These are phyloP conservation scores for Pedionomus torquatus DNA, from an alignment of 2,113 vertebrate genomes.

Conservation along the genomic window DNA sequence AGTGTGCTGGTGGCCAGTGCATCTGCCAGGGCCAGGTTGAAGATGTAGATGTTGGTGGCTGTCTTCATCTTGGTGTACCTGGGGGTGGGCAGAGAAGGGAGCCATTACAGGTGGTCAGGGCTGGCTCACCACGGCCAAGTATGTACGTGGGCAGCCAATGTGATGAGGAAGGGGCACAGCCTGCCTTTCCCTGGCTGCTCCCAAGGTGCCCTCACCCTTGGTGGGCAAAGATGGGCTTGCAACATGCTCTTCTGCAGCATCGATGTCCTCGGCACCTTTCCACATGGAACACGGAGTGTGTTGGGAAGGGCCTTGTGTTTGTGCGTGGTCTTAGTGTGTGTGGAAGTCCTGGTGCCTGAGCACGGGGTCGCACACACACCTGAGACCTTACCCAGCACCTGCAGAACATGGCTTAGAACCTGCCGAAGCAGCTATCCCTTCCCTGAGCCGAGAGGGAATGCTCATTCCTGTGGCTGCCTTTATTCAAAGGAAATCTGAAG, in stretches of 20 bases:
- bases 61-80: slow-evolving; percentile 99
- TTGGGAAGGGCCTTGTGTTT: fast-evolving
- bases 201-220: fast-evolving
- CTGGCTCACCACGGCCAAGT: not conserved
- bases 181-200: not conserved
- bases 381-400: not conserved
- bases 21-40: slow-evolving; percentile 93
- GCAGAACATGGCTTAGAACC: not conserved
- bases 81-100: slow-evolving; percentile 8
- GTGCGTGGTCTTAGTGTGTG: not conserved
- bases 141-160: fast-evolving
- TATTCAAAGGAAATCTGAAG: not conserved
- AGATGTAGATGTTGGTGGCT: slow-evolving; percentile 98
- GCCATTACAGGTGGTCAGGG: not conserved
- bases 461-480: not conserved
- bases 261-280: not conserved
- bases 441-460: not conserved
- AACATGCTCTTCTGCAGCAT: not conserved
- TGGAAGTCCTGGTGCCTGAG: not conserved
- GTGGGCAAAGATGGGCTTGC: not conserved
- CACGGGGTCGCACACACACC: fast-evolving
- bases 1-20: slow-evolving; percentile 93
- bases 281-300: not conserved
- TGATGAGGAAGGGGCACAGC: not conserved
- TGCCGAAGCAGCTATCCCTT: fast-evolving